Evolutionary conservation across 2,113 vertebrate species (phyloP).

Genomic region (Orientallactaga bullata): DNA sequence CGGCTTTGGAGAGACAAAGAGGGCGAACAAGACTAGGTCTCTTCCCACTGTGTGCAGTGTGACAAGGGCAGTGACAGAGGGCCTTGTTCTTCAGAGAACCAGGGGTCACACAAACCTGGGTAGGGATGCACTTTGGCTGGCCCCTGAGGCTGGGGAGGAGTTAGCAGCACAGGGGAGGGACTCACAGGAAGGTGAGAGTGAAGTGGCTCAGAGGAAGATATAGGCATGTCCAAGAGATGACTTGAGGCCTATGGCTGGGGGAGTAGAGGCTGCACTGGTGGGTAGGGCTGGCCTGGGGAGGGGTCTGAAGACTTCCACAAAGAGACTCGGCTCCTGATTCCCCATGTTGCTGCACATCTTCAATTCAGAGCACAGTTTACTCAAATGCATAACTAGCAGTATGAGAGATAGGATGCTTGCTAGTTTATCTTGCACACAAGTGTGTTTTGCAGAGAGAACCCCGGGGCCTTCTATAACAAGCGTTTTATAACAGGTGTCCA

Average conservation of each 20-base stretch:
- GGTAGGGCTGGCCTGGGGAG: background rate
- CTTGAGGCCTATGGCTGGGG: background rate
- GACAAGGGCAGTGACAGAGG: background rate
- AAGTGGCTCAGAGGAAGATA: background rate
- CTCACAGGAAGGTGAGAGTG: background rate
- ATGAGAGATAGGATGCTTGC: slow-evolving; percentile 66
- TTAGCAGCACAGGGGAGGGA: background rate
- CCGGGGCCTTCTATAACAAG: slow-evolving; percentile 64
- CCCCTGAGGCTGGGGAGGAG: background rate
- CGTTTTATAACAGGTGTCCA: slow-evolving; percentile 68
- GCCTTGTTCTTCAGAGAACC: background rate
- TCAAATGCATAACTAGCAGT: slow-evolving; percentile 57
- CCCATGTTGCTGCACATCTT: background rate
- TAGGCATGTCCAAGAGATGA: background rate
- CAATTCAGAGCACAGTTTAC: slow-evolving; percentile 75
- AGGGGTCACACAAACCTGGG: background rate
- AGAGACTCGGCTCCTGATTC: background rate
- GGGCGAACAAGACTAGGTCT: background rate
- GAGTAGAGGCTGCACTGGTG: background rate
- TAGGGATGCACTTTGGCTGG: background rate
- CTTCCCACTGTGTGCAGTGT: background rate
- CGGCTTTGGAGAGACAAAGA: background rate
- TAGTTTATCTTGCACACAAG: slow-evolving; percentile 65
- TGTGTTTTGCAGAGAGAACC: slow-evolving; percentile 63
- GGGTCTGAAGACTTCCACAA: background rate